These are phyloP conservation scores for Aphis gossypii DNA, from an alignment of 1,140 invertebrate genomes.

Conservation along the genomic window DNA sequence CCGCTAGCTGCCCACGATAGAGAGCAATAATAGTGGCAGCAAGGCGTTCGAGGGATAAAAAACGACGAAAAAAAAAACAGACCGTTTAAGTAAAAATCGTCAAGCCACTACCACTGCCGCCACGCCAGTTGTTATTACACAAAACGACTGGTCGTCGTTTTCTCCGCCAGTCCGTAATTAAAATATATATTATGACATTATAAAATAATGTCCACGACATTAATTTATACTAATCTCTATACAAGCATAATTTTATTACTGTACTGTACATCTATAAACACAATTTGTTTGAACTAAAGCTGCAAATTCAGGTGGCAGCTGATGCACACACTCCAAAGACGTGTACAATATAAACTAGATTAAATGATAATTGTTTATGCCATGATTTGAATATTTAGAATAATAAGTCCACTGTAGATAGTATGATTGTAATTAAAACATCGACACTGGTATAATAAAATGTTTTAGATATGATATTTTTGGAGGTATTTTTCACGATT, in stretches of 20 bases:
- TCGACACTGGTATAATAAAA: too few species aligned
- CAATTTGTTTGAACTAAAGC: not conserved
- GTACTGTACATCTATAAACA: too few species aligned
- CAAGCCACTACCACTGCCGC: not conserved
- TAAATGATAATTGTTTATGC: not conserved
- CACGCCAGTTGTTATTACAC: not conserved
- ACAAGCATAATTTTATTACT: not conserved
- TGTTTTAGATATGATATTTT: not conserved
- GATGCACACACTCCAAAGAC: not conserved
- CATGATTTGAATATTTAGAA: too few species aligned
- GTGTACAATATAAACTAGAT: not conserved
- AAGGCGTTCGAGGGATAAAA: not conserved
- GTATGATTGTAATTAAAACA: too few species aligned
- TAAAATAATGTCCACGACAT: not conserved
- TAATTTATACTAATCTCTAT: not conserved
- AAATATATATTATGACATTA: not conserved
- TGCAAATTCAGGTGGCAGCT: not conserved
- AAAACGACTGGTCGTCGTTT: not conserved
- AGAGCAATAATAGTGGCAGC: not conserved
- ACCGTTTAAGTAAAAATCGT: not conserved
- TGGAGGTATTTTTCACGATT: not conserved
- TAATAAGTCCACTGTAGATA: too few species aligned
- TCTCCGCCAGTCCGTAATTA: not conserved
- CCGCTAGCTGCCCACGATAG: not conserved
- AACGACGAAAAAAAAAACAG: not conserved